A percentile compares a stretch with the other conserved stretches of the same genome.
Conservation (phyloP, 1,140 invertebrate species). For the Drosophila bocqueti region DNA sequence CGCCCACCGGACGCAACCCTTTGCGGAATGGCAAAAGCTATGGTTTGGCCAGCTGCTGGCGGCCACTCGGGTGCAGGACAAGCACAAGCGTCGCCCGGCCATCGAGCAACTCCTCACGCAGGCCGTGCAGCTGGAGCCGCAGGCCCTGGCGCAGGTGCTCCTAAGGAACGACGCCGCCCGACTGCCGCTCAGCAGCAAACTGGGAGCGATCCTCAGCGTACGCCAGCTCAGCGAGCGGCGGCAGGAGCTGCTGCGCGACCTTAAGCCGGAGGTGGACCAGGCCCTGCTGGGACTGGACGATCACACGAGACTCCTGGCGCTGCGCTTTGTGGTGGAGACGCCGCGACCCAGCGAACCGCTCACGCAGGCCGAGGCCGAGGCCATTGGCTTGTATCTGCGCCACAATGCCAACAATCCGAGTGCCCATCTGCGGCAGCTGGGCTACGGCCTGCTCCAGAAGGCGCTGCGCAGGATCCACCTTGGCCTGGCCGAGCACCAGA, state of each 20-base stretch:
- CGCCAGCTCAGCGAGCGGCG: constrained; percentile 46
- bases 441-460: constrained; percentile 88
- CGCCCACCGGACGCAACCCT: constrained; percentile 22
- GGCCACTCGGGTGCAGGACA: constrained; percentile 19
- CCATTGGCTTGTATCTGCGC: constrained; percentile 89
- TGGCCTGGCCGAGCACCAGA: constrained; percentile 50
- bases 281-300: constrained; percentile 61
- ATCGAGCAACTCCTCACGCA: constrained; percentile 62
- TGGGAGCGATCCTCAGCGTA: constrained; percentile 61
- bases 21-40: constrained; percentile 43
- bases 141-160: constrained; percentile 40
- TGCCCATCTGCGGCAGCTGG: constrained; percentile 88
- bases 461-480: constrained; percentile 81
- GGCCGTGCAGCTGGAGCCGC: constrained; percentile 57
- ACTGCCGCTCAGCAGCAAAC: constrained; percentile 58
- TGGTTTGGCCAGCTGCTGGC: constrained; percentile 55
- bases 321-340: constrained; percentile 91
- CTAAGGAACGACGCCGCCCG: background rate
- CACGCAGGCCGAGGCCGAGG: constrained; percentile 87
- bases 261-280: constrained; percentile 22
- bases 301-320: constrained; percentile 86
- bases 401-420: constrained; percentile 91
- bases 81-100: constrained; percentile 32
- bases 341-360: constrained; percentile 90
- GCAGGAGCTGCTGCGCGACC: constrained; percentile 32